Evolutionary conservation across 2,888 invertebrate species (phyloP).

Genomic region (Acrobasis suavella): DNA sequence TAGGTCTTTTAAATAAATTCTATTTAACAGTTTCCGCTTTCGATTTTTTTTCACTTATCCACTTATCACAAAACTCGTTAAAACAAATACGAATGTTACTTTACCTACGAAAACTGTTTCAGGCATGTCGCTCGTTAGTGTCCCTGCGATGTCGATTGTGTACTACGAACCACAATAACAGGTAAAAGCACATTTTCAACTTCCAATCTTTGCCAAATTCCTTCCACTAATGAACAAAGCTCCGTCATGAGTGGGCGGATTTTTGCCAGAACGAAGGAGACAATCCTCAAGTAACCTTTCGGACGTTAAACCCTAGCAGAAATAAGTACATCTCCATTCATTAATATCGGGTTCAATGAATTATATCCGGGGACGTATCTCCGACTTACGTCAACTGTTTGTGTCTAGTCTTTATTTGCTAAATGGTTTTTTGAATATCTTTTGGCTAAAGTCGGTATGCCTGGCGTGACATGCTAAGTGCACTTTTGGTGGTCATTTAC

Average conservation of each 20-base stretch:
- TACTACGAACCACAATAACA: conserved; percentile 58
- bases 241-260: conserved; percentile 48
- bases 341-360: conserved; percentile 46
- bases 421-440: conserved; percentile 14
- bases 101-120: conserved; percentile 70
- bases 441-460: background rate
- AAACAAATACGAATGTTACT: conserved; percentile 37
- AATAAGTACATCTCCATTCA: conserved; percentile 52
- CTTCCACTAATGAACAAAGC: conserved; percentile 59
- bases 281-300: conserved; percentile 40
- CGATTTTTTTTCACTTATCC: no score
- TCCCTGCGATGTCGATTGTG: conserved; percentile 60
- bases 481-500: conserved; percentile 14
- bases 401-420: conserved; percentile 6
- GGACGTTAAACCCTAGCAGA: conserved; percentile 52
- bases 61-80: background rate
- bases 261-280: conserved; percentile 43
- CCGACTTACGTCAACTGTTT: conserved; percentile 1
- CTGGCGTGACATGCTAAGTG: conserved; percentile 6
- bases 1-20: no score
- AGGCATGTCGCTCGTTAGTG: conserved; percentile 62
- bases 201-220: conserved; percentile 66
- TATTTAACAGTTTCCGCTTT: no score
- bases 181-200: conserved; percentile 56
- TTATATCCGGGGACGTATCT: conserved; percentile 38